Conservation (phyloP, 2,888 invertebrate genomes). For the Nymphalis c-album region DNA sequence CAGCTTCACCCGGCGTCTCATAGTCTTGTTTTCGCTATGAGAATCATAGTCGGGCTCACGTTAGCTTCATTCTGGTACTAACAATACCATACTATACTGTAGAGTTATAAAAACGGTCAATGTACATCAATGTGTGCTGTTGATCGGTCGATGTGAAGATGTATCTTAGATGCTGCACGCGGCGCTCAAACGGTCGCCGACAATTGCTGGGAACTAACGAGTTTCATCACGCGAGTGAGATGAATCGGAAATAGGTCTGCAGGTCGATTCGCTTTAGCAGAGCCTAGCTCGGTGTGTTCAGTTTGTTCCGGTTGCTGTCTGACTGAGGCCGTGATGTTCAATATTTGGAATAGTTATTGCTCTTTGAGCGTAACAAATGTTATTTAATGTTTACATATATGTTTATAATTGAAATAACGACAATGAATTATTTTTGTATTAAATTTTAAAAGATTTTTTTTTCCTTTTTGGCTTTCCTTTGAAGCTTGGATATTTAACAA, state of each 20-base stretch:
- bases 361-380: neutral
- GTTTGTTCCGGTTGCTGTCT: neutral
- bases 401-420: neutral
- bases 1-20: no score
- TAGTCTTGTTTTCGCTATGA: no score
- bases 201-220: conserved; percentile 20
- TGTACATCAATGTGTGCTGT: no score
- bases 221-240: conserved; percentile 12
- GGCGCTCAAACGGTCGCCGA: conserved; percentile 17
- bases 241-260: conserved; percentile 3
- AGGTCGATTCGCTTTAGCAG: conserved; percentile 7
- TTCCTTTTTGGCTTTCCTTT: no score
- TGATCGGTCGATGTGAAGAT: neutral
- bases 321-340: neutral
- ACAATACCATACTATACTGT: neutral
- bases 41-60: neutral
- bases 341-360: neutral
- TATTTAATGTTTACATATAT: neutral
- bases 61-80: neutral
- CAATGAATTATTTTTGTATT: no score
- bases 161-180: neutral
- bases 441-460: no score
- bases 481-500: no score
- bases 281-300: neutral
- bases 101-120: neutral